These are phyloP conservation scores for Drosophila busckii DNA, from an alignment of 1,140 invertebrate genomes.

Conservation along the genomic window DNA sequence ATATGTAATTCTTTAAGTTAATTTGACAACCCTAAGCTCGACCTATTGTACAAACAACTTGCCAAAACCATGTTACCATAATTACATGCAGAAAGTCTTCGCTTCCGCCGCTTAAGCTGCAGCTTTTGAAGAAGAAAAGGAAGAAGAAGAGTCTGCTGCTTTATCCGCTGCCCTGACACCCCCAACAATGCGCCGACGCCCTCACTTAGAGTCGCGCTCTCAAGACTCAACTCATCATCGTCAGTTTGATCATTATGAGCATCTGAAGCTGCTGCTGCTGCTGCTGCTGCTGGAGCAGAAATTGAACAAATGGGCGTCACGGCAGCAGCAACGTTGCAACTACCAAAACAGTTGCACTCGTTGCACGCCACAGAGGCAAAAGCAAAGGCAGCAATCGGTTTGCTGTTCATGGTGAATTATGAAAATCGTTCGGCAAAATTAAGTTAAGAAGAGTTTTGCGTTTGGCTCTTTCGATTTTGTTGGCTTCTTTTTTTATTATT, in stretches of 20 bases:
- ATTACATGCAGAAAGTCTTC: slow-evolving; percentile 74
- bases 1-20: background rate
- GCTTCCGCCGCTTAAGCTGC: slow-evolving; percentile 55
- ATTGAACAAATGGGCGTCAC: slow-evolving; percentile 67
- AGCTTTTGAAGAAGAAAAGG: no score
- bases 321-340: slow-evolving; percentile 22
- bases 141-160: no score
- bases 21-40: slow-evolving; percentile 29
- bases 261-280: slow-evolving; percentile 18
- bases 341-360: slow-evolving; percentile 15
- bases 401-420: slow-evolving; percentile 77
- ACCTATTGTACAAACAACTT: slow-evolving; percentile 36
- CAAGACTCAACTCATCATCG: slow-evolving; percentile 12
- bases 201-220: slow-evolving; percentile 24
- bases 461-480: slow-evolving; percentile 3
- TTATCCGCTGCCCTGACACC: slow-evolving; percentile 3
- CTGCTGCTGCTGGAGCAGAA: slow-evolving; percentile 30
- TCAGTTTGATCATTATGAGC: no score
- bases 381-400: slow-evolving; percentile 37
- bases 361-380: background rate
- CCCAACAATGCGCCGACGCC: background rate
- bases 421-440: slow-evolving; percentile 78
- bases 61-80: slow-evolving; percentile 77
- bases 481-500: slow-evolving; percentile 51
- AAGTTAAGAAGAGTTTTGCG: slow-evolving; percentile 63